Evolutionary conservation across 1,140 invertebrate species (phyloP).

Genomic region (Neodiprion virginianus): DNA sequence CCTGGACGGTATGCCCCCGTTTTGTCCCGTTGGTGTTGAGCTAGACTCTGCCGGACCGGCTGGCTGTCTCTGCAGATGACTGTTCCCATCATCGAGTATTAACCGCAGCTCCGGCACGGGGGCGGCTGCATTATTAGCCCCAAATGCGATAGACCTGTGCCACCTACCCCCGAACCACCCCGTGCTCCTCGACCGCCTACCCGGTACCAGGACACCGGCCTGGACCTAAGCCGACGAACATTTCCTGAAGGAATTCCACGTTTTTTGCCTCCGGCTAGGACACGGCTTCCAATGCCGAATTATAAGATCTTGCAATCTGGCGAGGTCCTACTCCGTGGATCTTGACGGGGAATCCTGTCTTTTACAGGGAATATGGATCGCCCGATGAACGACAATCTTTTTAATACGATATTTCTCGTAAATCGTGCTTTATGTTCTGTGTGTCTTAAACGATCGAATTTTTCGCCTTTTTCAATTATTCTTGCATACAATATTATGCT

Average conservation of each 20-base stretch:
- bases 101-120: constrained; percentile 58
- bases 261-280: no score
- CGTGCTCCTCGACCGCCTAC: constrained; percentile 5
- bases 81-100: constrained; percentile 65
- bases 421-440: no score
- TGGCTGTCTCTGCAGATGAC: constrained; percentile 62
- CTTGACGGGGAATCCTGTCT: no score
- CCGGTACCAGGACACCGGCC: not conserved
- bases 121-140: constrained; percentile 56
- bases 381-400: no score
- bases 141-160: constrained; percentile 56
- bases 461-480: not conserved
- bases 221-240: not conserved
- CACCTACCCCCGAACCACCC: constrained; percentile 10
- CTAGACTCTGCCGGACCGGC: constrained; percentile 40
- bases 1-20: constrained; percentile 12
- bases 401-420: no score
- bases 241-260: constrained; percentile 16
- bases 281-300: no score
- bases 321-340: no score
- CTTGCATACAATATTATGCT: not conserved
- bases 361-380: no score
- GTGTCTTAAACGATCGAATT: not conserved
- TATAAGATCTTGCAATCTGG: no score
- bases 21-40: constrained; percentile 22